phyloP scores from a whole-genome alignment of 1,140 invertebrate species.

The Drosophila erecta region DNA sequence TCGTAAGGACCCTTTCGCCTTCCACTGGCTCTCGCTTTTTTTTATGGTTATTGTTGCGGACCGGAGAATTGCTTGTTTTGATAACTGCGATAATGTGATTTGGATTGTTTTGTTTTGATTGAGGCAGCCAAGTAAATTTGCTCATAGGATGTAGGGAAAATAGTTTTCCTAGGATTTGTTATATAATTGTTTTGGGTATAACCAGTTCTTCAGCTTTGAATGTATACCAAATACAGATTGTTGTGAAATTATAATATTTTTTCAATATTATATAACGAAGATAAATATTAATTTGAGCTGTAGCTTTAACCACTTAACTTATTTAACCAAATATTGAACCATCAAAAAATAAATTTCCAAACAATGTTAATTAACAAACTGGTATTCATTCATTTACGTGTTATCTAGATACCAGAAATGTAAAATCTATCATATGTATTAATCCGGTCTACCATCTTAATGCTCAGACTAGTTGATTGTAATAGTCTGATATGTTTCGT shows the following conservation, averaged over 20 bases:
- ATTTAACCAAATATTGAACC: too few species aligned
- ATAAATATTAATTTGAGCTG: too few species aligned
- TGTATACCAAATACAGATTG: neutral
- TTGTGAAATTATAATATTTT: too few species aligned
- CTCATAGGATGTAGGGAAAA: neutral
- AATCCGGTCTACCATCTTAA: neutral
- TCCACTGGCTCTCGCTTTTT: conserved; percentile 62
- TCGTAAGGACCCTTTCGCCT: conserved; percentile 54
- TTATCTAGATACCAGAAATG: too few species aligned
- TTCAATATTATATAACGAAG: too few species aligned
- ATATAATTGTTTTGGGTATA: neutral
- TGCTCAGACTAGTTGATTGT: neutral
- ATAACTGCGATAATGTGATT: conserved; percentile 34
- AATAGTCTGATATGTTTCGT: neutral
- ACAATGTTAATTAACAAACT: neutral
- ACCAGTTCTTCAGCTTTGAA: neutral
- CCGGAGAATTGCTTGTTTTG: conserved; percentile 18
- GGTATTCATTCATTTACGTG: too few species aligned
- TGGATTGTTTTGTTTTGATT: conserved; percentile 45
- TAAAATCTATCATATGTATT: too few species aligned
- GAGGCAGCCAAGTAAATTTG: conserved; percentile 1
- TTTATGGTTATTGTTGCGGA: conserved; percentile 38
- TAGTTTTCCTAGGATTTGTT: neutral
- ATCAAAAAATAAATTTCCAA: neutral
- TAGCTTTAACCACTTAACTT: too few species aligned